Conservation (phyloP, 2,113 vertebrate genomes). For the Melanerpes formicivorus region DNA sequence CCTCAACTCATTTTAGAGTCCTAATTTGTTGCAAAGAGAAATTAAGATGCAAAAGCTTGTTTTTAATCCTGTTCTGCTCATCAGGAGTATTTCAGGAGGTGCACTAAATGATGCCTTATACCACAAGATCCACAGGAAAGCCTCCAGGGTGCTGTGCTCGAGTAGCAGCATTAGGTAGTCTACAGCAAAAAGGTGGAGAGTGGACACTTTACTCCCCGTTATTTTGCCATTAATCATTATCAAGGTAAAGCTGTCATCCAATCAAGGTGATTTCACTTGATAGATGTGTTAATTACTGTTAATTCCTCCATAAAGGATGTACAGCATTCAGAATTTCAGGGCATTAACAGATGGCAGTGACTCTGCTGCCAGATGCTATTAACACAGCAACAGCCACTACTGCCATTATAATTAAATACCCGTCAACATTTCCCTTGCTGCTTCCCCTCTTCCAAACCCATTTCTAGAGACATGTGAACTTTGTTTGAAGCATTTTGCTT, state of each 20-base stretch:
- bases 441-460: background rate
- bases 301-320: conserved; percentile 3
- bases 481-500: background rate
- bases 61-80: background rate
- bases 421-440: conserved; percentile 25
- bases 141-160: background rate
- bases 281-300: conserved; percentile 33
- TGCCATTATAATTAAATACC: conserved; percentile 23
- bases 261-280: conserved; percentile 48
- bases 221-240: conserved; percentile 26
- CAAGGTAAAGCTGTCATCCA: conserved; percentile 27
- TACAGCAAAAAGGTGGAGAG: background rate
- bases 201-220: background rate
- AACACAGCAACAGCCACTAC: background rate
- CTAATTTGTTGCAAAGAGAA: background rate
- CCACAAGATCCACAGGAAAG: background rate
- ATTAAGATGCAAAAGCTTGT: background rate
- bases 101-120: background rate
- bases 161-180: background rate
- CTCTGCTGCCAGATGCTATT: conserved; percentile 20
- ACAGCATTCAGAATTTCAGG: background rate
- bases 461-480: background rate
- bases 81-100: background rate
- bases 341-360: conserved; percentile 19
- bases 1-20: background rate